Percentiles rank a stretch among this genome's conserved stretches.
Conservation (phyloP, 2,113 vertebrate species). For the Corydoras maculifer region DNA sequence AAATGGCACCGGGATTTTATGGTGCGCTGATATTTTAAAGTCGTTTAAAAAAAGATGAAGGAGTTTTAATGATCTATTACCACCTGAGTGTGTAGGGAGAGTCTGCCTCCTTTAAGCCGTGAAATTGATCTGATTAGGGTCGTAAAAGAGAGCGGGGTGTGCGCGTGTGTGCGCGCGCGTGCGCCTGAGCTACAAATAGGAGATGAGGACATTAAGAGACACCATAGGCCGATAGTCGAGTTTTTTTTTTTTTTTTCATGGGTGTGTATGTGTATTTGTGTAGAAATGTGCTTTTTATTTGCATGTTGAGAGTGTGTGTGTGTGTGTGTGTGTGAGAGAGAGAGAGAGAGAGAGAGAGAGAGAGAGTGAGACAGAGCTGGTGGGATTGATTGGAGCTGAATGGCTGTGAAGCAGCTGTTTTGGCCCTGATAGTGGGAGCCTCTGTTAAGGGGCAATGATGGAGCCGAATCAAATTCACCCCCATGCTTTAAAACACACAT, state of each 20-base stretch:
- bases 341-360: neutral
- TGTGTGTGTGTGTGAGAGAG: neutral
- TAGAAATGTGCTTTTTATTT: slow-evolving; percentile 38
- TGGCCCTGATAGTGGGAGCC: slow-evolving; percentile 37
- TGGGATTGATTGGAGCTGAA: slow-evolving; percentile 45
- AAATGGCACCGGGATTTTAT: slow-evolving; percentile 32
- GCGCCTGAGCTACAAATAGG: slow-evolving; percentile 39
- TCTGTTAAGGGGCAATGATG: neutral
- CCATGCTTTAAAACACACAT: neutral
- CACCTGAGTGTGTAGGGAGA: slow-evolving; percentile 49
- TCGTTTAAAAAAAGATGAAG: slow-evolving; percentile 45
- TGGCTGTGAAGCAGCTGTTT: slow-evolving; percentile 41
- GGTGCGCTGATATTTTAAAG: slow-evolving; percentile 18
- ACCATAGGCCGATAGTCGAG: slow-evolving; percentile 8
- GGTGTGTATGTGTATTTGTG: slow-evolving; percentile 36
- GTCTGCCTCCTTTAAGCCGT: slow-evolving; percentile 56
- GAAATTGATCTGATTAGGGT: slow-evolving; percentile 74
- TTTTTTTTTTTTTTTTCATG: slow-evolving; percentile 17
- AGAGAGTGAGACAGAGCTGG: slow-evolving; percentile 5
- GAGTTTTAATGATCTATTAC: slow-evolving; percentile 60
- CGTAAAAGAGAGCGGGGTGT: slow-evolving; percentile 46
- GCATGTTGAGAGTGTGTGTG: slow-evolving; percentile 11
- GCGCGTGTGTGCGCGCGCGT: slow-evolving; percentile 42
- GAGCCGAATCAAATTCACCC: neutral
- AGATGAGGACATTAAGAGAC: slow-evolving; percentile 49